phyloP scores from a whole-genome alignment of 2,888 invertebrate genomes.

The Crocallis elinguaria region DNA sequence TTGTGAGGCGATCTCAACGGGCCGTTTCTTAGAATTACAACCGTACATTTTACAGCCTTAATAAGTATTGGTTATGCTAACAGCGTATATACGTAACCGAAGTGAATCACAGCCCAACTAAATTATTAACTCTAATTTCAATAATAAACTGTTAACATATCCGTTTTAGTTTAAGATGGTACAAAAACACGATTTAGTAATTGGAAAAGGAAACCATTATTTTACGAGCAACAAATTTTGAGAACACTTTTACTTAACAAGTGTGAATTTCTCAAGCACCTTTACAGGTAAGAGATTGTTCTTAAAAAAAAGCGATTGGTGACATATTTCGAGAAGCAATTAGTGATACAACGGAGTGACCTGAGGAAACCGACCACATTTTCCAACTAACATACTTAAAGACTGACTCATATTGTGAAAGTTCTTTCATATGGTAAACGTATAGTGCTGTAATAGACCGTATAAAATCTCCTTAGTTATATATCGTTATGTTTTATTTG shows the following conservation, averaged over 20 bases:
- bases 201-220: conserved; percentile 29
- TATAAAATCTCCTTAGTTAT: conserved; percentile 25
- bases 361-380: conserved; percentile 59
- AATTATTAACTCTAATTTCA: conserved; percentile 23
- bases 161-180: conserved; percentile 35
- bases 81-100: conserved; percentile 37
- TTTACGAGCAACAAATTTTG: conserved; percentile 21
- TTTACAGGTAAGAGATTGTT: conserved; percentile 27
- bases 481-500: conserved; percentile 33
- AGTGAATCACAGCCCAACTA: conserved; percentile 42
- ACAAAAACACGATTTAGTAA: conserved; percentile 26
- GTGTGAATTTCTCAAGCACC: conserved; percentile 25
- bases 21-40: conserved; percentile 48
- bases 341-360: conserved; percentile 27
- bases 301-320: conserved; percentile 24
- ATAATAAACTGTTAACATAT: conserved; percentile 32
- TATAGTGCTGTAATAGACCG: conserved; percentile 28
- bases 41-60: conserved; percentile 28
- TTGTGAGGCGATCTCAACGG: conserved; percentile 47
- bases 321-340: conserved; percentile 43
- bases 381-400: conserved; percentile 66
- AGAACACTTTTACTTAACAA: conserved; percentile 27
- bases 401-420: conserved; percentile 70
- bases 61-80: conserved; percentile 34
- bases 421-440: conserved; percentile 52